Conservation (phyloP, 1,140 invertebrate genomes). For the Cepaea nemoralis region DNA sequence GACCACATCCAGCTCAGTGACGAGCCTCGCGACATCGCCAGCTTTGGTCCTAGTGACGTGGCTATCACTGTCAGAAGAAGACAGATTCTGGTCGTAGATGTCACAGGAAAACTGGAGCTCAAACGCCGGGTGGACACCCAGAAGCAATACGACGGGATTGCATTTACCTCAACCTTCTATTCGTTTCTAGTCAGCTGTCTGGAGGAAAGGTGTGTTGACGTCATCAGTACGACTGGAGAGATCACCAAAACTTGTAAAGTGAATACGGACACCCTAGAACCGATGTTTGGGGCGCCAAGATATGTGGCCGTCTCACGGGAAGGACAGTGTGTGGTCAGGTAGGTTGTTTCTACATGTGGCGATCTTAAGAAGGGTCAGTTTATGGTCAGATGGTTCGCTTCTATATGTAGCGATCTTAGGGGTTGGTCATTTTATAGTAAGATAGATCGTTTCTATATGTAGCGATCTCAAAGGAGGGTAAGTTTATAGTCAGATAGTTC, state of each 20-base stretch:
- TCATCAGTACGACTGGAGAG: constrained; percentile 55
- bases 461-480: no score
- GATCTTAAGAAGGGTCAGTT: no score
- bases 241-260: constrained; percentile 51
- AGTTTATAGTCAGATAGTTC: no score
- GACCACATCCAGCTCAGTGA: constrained; percentile 64
- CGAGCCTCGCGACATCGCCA: constrained; percentile 63
- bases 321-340: constrained; percentile 53
- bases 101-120: constrained; percentile 49
- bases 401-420: no score
- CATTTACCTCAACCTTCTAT: constrained; percentile 44
- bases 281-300: constrained; percentile 54
- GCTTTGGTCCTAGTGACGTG: constrained; percentile 57
- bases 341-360: background rate
- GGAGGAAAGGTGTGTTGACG: constrained; percentile 54
- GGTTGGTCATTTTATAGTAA: background rate
- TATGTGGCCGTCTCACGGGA: constrained; percentile 56
- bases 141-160: constrained; percentile 62
- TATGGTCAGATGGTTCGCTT: background rate
- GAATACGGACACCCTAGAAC: constrained; percentile 19
- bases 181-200: constrained; percentile 56
- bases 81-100: constrained; percentile 55
- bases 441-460: background rate
- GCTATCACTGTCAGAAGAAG: constrained; percentile 62
- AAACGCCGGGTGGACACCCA: constrained; percentile 56